Percentiles rank a stretch among this genome's conserved stretches.
Conservation (phyloP, 2,888 invertebrate genomes). For the Aricia artaxerxes region DNA sequence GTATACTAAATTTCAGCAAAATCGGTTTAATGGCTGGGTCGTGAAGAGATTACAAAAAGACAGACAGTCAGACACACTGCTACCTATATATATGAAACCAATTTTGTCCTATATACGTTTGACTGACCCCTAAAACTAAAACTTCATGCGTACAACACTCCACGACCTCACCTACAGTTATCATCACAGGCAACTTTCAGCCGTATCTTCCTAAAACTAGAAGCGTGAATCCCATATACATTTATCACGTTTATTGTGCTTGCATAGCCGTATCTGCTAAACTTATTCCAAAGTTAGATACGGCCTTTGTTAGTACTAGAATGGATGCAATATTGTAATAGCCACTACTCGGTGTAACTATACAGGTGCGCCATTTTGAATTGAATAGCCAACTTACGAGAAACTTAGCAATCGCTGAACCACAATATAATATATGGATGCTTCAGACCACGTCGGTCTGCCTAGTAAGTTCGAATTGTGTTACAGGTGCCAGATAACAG, state of each 20-base stretch:
- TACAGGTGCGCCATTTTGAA: background rate
- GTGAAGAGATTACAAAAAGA: too few relatives aligned
- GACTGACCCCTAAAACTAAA: background rate
- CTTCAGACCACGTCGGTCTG: too few relatives aligned
- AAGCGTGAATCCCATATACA: background rate
- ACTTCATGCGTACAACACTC: background rate
- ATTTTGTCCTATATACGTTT: background rate
- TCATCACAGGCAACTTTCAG: background rate
- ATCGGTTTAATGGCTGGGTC: too few relatives aligned
- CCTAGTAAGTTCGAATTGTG: too few relatives aligned
- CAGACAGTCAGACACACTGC: too few relatives aligned
- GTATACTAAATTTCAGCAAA: too few relatives aligned
- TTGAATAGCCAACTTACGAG: background rate
- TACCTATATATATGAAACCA: background rate
- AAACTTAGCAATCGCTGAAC: background rate
- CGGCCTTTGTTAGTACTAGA: constrained; percentile 8
- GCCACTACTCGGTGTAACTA: background rate
- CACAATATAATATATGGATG: background rate
- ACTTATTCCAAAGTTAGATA: constrained; percentile 1
- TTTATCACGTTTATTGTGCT: background rate
- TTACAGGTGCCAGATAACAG: background rate
- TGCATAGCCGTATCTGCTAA: background rate
- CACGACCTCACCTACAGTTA: background rate
- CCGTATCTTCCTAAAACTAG: background rate
- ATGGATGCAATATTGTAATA: constrained; percentile 17